A percentile compares a stretch with the other conserved stretches of the same genome.
Evolutionary conservation across 2,797 vertebrate genomes (phyloP).

Genomic region (Linurgus olivaceus): DNA sequence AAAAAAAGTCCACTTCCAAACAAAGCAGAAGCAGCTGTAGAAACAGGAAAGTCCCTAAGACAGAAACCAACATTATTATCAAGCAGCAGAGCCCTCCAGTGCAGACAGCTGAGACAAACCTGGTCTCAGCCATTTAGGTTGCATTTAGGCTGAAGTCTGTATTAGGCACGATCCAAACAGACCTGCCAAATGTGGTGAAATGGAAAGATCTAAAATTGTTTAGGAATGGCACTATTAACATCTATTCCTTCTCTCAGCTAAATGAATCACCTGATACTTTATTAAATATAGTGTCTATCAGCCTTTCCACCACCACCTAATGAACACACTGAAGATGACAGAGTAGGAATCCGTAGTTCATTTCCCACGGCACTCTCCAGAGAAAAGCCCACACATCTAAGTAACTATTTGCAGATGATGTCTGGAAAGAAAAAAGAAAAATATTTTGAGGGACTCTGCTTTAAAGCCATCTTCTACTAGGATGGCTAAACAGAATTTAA

Average conservation of each 20-base stretch:
- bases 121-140: background rate
- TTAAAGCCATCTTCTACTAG: background rate
- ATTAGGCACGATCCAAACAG: background rate
- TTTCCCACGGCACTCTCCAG: background rate
- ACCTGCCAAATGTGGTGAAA: background rate
- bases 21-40: background rate
- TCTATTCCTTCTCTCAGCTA: background rate
- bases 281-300: background rate
- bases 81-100: background rate
- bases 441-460: background rate
- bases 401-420: slow-evolving; percentile 2
- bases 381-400: background rate
- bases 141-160: background rate
- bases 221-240: background rate
- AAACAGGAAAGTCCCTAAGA: background rate
- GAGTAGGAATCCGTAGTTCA: background rate
- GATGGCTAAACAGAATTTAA: background rate
- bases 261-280: background rate
- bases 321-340: background rate
- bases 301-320: background rate
- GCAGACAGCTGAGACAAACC: background rate
- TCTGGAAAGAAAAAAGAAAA: slow-evolving; percentile 4
- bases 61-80: background rate
- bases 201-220: background rate
- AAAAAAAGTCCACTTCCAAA: background rate